phyloP scores from a whole-genome alignment of 2,113 vertebrate species.

The Labrus mixtus region DNA sequence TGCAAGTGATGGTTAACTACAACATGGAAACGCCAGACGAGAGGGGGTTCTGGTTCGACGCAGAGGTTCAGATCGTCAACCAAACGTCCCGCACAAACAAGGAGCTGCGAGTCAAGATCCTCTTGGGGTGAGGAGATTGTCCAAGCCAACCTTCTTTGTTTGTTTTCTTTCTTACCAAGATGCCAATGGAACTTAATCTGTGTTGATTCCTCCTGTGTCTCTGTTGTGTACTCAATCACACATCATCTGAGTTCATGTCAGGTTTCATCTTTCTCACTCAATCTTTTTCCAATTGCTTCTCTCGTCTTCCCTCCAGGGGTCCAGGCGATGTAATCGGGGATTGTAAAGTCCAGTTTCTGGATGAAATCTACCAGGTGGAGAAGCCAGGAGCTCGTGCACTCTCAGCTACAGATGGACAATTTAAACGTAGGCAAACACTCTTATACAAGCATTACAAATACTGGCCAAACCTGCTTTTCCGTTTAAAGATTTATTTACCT shows the following conservation, averaged over 20 bases:
- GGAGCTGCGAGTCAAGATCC: constrained; percentile 94
- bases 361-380: constrained; percentile 98
- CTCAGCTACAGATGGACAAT: constrained; percentile 93
- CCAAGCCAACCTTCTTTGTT: neutral
- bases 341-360: constrained; percentile 93
- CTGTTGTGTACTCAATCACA: neutral
- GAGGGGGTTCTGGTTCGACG: constrained; percentile 98
- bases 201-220: neutral
- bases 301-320: constrained; percentile 80
- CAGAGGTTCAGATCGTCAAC: constrained; percentile 90
- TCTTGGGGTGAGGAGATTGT: constrained; percentile 88
- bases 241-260: neutral
- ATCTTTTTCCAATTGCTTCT: constrained; percentile 9
- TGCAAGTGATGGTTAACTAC: constrained; percentile 95
- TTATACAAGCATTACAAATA: neutral
- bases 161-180: no score
- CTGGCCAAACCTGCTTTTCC: no score
- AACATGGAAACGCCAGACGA: constrained; percentile 95
- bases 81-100: constrained; percentile 95
- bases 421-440: constrained; percentile 87
- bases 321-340: constrained; percentile 92
- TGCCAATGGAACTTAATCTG: no score
- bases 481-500: neutral
- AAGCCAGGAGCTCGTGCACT: constrained; percentile 91
- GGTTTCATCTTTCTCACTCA: neutral